Evolutionary conservation across 2,113 vertebrate genomes (phyloP).

Genomic region (Harpagus bidentatus): DNA sequence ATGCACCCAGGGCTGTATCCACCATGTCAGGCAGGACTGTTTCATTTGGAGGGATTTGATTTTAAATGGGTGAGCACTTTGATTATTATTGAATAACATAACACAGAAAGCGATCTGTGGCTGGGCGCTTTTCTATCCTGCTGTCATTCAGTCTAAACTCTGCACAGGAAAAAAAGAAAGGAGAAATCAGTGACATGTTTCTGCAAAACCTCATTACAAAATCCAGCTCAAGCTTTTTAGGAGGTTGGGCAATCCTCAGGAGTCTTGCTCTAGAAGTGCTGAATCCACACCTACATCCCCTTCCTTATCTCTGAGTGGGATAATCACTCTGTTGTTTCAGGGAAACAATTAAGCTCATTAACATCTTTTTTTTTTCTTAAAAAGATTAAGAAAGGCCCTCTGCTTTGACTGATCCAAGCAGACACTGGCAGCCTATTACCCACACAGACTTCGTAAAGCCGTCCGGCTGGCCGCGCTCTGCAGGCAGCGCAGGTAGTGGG

Average conservation of each 20-base stretch:
- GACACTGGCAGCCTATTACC: neutral
- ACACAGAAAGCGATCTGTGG: neutral
- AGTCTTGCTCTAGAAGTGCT: neutral
- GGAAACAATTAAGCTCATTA: neutral
- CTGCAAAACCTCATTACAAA: neutral
- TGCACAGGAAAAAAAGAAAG: neutral
- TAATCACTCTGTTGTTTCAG: neutral
- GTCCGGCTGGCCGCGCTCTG: accelerated
- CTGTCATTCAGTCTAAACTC: neutral
- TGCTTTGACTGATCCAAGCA: neutral
- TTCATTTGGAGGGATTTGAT: neutral
- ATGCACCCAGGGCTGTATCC: neutral
- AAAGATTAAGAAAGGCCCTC: neutral
- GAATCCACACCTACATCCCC: neutral
- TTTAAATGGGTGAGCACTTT: neutral
- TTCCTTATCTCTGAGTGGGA: neutral
- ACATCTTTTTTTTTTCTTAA: neutral
- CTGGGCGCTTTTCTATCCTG: neutral
- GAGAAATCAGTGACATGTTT: neutral
- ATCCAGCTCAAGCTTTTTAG: neutral
- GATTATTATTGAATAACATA: neutral
- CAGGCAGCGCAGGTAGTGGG: accelerated
- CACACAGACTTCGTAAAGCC: neutral
- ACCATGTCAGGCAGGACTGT: neutral
- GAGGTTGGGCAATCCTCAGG: neutral